A percentile compares a stretch with the other conserved stretches of the same genome.
Conservation (phyloP, 2,113 vertebrate species). For the Proterorhinus semilunaris region DNA sequence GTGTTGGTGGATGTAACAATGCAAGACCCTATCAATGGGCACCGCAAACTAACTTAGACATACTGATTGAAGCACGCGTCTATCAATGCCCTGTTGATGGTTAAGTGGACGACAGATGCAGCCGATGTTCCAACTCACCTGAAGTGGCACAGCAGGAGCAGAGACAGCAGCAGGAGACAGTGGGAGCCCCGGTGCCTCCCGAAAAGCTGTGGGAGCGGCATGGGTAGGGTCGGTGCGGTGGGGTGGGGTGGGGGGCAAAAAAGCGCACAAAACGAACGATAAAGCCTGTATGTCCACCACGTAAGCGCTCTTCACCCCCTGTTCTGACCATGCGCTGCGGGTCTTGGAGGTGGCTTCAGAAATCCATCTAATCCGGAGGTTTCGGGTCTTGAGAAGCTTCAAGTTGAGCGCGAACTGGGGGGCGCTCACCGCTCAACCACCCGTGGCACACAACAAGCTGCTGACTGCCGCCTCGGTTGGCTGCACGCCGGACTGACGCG, state of each 20-base stretch:
- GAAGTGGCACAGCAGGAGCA: conserved; percentile 1
- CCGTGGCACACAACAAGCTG: neutral
- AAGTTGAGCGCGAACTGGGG: neutral
- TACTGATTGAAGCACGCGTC: no score
- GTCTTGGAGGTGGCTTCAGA: neutral
- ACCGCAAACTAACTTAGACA: no score
- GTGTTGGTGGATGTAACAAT: no score
- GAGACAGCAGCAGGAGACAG: neutral
- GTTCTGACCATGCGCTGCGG: neutral
- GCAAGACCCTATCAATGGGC: no score
- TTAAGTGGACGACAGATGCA: neutral
- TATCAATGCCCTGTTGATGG: neutral
- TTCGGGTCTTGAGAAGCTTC: neutral
- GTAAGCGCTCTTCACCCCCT: neutral
- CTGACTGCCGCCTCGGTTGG: conserved; percentile 3
- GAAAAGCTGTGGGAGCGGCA: neutral
- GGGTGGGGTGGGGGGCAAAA: neutral
- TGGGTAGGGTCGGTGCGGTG: no score
- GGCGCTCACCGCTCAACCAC: neutral
- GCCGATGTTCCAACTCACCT: neutral
- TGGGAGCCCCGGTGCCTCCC: neutral
- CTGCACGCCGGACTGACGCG: neutral
- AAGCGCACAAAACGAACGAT: neutral
- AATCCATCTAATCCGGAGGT: neutral
- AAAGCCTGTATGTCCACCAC: neutral